Evolutionary conservation across 2,888 invertebrate genomes (phyloP), one percentile per base, ranked within the genome.

Genomic region (Ophion ellenae): DNA sequence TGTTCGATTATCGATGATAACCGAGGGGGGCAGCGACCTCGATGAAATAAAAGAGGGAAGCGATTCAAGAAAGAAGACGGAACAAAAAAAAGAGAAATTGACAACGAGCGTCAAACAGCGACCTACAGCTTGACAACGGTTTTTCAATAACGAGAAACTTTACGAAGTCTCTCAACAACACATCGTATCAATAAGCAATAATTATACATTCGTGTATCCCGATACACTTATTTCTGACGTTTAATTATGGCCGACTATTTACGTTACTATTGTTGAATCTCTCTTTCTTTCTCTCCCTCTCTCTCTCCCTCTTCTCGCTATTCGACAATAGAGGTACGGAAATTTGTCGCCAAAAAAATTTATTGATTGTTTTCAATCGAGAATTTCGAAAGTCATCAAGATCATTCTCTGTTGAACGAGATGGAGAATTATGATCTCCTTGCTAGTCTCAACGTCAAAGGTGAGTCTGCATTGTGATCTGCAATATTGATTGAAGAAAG

Each of bases 121-220:
- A 75, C 83, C 76, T 83, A 79, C 67, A 69, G 87, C 88, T 89
- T 89, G 89, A 89, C 89, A 88, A 89, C 89, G 86, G 80, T 67
- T 78, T 80, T 86, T 86, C 86, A 86, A 83, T 83, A 74, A 87
- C 84, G 86, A 87, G 53, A 71, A 80, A 77, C 83, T 76, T 88
- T 89, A 90, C 83, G 85, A 90, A 87, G 14, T 47, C 88, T 90
- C 89, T 90, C 89, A 91, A 91, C 90, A 91, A 91, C 89, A 87
- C 59, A 84, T 76, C 86, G 84, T 74, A 77, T 84, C 82, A 82
- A 77, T 87, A 86, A 88, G 86, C 87, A 88, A 88, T 84, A 83
- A 90, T 87, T 84, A 87, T 86, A 70, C 86, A 79, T 83, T 88
- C 85, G 87, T 87, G 86, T 87, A 86, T 87, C 83, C 20, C 57